Base-by-base conservation (phyloP, 2,113 vertebrate genomes). In the Pungitius pungitius region DNA sequence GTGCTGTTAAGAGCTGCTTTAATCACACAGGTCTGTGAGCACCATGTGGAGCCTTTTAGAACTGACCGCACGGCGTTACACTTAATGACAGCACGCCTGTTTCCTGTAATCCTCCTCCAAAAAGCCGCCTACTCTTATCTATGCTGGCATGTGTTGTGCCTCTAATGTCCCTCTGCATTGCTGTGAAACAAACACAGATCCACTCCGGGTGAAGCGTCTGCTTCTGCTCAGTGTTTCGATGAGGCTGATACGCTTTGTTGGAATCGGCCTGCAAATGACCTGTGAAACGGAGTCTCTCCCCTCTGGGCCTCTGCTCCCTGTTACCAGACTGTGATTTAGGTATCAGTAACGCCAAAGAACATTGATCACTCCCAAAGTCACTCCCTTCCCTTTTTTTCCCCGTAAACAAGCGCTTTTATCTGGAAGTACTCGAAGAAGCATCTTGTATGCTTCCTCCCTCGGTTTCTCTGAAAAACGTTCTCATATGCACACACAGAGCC, bases 221-320 rank as follows among this genome's bases (percentile, higher is more conserved):
- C 22, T 73, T 72, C 22, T 37, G 6, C 6, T 75, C 47, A 52
- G 65, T 64, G 49, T 84, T 87, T 54, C 51, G 20, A 59, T 59
- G 39, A 51, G 30, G 20, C 56, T 85, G 71, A 70, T 72, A n/a
- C 49, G 57, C 57, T 69, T 76, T 61, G 70, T 27, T 76, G 45
- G 58, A 73, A 69, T 78, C 66, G 59, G 74, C 72, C 78, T 75
- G 70, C 64, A 75, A 81, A 66, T 78, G 80, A 68, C 80, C 58
- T 8, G n/a, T 52, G 56, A 57, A 81, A 54, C 22, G 45, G n/a
- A n/a, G 39, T 54, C 49, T 62, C 17, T 33, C 47, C 79, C 75
- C 57, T 65, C 35, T 35, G 62, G 81, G 85, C 83, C 85, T 75
- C 75, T 63, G 74, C 67, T 66, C 49, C 22, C 18, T 26, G 67